These are phyloP conservation scores for Electrophaes corylata DNA, from an alignment of 2,888 invertebrate genomes.

Conservation along the genomic window DNA sequence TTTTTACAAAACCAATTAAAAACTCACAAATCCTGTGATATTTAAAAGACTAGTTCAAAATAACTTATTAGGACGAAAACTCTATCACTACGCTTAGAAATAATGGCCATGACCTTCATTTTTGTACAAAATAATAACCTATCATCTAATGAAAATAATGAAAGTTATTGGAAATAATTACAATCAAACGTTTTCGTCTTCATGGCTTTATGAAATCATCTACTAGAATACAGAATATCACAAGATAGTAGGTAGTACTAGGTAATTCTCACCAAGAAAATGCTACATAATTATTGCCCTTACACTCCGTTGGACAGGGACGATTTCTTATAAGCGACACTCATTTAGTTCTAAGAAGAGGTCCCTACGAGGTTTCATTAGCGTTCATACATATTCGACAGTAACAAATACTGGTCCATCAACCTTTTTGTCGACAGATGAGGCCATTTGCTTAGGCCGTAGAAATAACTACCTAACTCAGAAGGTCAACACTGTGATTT, in stretches of 20 bases:
- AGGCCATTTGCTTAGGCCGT: slow-evolving; percentile 74
- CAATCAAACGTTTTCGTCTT: slow-evolving; percentile 38
- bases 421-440: slow-evolving; percentile 52
- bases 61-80: slow-evolving; percentile 80
- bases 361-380: slow-evolving; percentile 59
- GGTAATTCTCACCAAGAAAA: slow-evolving; percentile 37
- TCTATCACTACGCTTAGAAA: slow-evolving; percentile 66
- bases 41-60: slow-evolving; percentile 80
- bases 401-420: slow-evolving; percentile 52
- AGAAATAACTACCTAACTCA: slow-evolving; percentile 68
- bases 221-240: slow-evolving; percentile 36
- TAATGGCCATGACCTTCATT: slow-evolving; percentile 67
- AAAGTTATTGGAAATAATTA: slow-evolving; percentile 50
- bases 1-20: slow-evolving; percentile 56
- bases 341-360: slow-evolving; percentile 67
- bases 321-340: slow-evolving; percentile 54
- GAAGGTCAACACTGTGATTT: slow-evolving; percentile 40
- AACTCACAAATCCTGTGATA: slow-evolving; percentile 55
- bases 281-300: slow-evolving; percentile 41
- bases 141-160: slow-evolving; percentile 49
- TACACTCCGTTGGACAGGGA: slow-evolving; percentile 48
- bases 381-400: slow-evolving; percentile 57
- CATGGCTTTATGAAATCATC: slow-evolving; percentile 18
- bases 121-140: slow-evolving; percentile 72
- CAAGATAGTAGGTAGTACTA: slow-evolving; percentile 34